Evolutionary conservation across 2,888 invertebrate species (phyloP), one percentile per base, ranked within the genome.

Genomic region (Patella depressa): DNA sequence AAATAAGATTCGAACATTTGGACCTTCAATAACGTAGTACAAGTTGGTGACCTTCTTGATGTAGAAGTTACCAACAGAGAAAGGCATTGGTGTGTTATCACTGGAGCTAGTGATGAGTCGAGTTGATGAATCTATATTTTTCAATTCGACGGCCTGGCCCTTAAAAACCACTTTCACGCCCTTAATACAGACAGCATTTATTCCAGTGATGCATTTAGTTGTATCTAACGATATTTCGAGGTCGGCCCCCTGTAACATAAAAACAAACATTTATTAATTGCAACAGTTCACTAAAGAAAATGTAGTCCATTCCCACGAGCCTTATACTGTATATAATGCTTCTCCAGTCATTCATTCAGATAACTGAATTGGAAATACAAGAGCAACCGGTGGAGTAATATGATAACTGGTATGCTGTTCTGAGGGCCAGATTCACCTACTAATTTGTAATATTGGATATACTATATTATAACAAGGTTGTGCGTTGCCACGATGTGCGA

Each of bases 1-100:
- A 76, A 79, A 86, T 65, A 85, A 59, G 29, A 87, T 78, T 70
- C 75, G 57, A 79, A 84, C 84, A 7, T 86, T 86, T 53, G 78
- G 79, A 14, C 82, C 86, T 54, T 76, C 76, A 45, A 83, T 73
- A 72, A 80, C 74, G 15, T 76, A 72, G 71, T 80, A 83, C 19
- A 80, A 71, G n/a, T 82, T 81, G 4, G 84, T 84, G 14, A 78
- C 80, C 53, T 72, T 71, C 76, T 81, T 83, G 24, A 84, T 81
- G 72, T 80, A 77, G 53, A 84, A 69, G 34, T 72, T 24, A 19
- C 71, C 70, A 2, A 74, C 73, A 14, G 74, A 70, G 74, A 77
- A 81, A 3, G 83, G 83, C n/a, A 82, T 74, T 15, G 55, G 57
- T 7, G 72, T 75, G 15, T 65, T 57, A 7, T 55, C 73, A 65